These are phyloP conservation scores for Nematolebias whitei DNA, from an alignment of 2,113 vertebrate species.

Conservation along the genomic window DNA sequence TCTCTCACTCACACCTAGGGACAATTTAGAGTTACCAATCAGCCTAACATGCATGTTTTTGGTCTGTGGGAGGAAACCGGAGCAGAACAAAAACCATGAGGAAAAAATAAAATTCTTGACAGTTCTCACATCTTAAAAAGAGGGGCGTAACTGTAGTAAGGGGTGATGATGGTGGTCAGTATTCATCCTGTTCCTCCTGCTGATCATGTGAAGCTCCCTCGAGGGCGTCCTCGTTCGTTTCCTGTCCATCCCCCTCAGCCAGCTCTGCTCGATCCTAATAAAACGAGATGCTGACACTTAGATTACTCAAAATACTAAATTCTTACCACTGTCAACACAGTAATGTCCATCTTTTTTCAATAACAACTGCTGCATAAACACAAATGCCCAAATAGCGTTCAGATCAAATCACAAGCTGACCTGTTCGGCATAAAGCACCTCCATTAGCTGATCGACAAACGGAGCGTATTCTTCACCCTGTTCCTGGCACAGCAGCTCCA, in stretches of 20 bases:
- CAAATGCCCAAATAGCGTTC: background rate
- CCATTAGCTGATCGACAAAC: slow-evolving; percentile 94
- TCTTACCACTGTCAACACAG: slow-evolving; percentile 24
- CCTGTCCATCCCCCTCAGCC: slow-evolving; percentile 83
- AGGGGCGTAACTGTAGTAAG: slow-evolving; percentile 69
- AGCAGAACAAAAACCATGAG: slow-evolving; percentile 67
- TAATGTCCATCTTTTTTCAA: slow-evolving; percentile 18
- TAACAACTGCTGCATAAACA: background rate
- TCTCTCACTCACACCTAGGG: too few relatives aligned
- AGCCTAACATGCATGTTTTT: too few relatives aligned
- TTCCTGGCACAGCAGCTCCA: slow-evolving; percentile 96
- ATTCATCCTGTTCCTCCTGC: slow-evolving; percentile 96
- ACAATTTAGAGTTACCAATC: too few relatives aligned
- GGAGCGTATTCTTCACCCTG: slow-evolving; percentile 91
- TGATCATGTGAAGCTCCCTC: slow-evolving; percentile 87
- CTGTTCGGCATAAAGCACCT: slow-evolving; percentile 94
- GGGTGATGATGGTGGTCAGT: slow-evolving; percentile 83
- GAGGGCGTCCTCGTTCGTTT: slow-evolving; percentile 87
- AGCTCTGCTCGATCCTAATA: slow-evolving; percentile 88
- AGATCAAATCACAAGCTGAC: slow-evolving; percentile 74
- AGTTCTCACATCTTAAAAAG: slow-evolving; percentile 87
- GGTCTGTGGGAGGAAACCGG: too few relatives aligned
- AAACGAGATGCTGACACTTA: slow-evolving; percentile 10
- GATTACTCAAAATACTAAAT: slow-evolving; percentile 24
- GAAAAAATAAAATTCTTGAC: slow-evolving; percentile 66